Conservation (phyloP, 2,888 invertebrate species). For the Campopleginae sp. region DNA sequence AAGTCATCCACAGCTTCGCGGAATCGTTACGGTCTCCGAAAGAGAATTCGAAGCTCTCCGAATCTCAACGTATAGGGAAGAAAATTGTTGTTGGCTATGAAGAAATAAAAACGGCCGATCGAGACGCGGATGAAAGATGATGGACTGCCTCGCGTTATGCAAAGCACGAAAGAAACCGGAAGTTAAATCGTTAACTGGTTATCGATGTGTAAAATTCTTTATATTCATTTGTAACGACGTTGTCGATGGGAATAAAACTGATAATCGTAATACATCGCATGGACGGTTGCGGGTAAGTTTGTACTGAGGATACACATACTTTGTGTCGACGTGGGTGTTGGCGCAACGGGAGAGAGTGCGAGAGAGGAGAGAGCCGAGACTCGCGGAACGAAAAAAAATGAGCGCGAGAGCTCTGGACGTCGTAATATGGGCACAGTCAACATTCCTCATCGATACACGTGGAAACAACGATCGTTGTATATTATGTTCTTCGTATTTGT, state of each 20-base stretch:
- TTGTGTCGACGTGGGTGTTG: conserved; percentile 57
- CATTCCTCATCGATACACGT: conserved; percentile 64
- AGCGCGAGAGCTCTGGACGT: conserved; percentile 51
- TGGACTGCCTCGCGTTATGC: not conserved
- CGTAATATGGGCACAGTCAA: conserved; percentile 58
- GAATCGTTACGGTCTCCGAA: conserved; percentile 1
- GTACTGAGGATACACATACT: conserved; percentile 6
- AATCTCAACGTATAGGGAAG: not conserved
- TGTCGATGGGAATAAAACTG: conserved; percentile 35
- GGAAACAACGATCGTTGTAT: conserved; percentile 36
- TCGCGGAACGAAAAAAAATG: conserved; percentile 44
- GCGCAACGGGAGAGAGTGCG: conserved; percentile 22
- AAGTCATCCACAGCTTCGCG: not conserved
- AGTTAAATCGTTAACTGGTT: conserved; percentile 25
- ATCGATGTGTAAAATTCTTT: conserved; percentile 20
- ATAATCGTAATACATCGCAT: conserved; percentile 44
- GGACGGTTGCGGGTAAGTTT: not conserved
- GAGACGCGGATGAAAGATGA: not conserved
- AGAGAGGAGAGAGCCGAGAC: conserved; percentile 13
- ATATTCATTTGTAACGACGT: conserved; percentile 40
- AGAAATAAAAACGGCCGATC: conserved; percentile 16
- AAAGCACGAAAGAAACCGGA: conserved; percentile 19
- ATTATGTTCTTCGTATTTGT: conserved; percentile 19
- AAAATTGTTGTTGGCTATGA: not conserved
- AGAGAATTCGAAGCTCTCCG: conserved; percentile 9